Percentiles rank a stretch among this genome's conserved stretches.
Evolutionary conservation across 1,140 invertebrate species (phyloP).

Genomic region (Radopholus similis): DNA sequence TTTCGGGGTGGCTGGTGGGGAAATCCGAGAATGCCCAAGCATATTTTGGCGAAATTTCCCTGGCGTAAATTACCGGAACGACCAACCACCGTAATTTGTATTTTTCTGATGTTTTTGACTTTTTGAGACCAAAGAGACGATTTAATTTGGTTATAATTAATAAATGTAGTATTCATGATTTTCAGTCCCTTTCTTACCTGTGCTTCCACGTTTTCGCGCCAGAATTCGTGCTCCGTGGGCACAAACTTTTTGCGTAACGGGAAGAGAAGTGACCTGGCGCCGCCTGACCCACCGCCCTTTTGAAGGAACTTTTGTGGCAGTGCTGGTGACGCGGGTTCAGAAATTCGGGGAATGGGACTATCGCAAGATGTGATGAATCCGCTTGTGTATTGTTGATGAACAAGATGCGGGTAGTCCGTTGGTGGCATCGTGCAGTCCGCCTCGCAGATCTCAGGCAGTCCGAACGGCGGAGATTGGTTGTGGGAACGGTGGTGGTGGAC

Average conservation of each 20-base stretch:
- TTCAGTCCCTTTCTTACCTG: slow-evolving; percentile 21
- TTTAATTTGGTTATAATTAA: no score
- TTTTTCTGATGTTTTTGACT: no score
- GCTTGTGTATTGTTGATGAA: slow-evolving; percentile 5
- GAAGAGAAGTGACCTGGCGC: background rate
- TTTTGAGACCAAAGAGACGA: no score
- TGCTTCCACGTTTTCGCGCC: slow-evolving; percentile 54
- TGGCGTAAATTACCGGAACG: no score
- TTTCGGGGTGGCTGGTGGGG: no score
- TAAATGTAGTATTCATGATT: no score
- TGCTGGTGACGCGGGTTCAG: slow-evolving; percentile 52
- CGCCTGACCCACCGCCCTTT: slow-evolving; percentile 8
- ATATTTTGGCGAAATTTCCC: no score
- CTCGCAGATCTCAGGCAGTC: no score
- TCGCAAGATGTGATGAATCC: slow-evolving; percentile 19
- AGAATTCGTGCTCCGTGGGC: slow-evolving; percentile 53
- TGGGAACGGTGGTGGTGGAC: background rate
- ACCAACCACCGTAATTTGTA: no score
- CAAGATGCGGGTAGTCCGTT: background rate
- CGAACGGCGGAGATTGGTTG: background rate
- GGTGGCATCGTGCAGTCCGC: no score
- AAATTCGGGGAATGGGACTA: slow-evolving; percentile 49
- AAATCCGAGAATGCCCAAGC: no score
- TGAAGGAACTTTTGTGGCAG: slow-evolving; percentile 56
- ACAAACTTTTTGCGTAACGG: slow-evolving; percentile 6